Base-by-base conservation (phyloP, 64 coral and sea anemone genomes). In the Trachythela sp. region DNA sequence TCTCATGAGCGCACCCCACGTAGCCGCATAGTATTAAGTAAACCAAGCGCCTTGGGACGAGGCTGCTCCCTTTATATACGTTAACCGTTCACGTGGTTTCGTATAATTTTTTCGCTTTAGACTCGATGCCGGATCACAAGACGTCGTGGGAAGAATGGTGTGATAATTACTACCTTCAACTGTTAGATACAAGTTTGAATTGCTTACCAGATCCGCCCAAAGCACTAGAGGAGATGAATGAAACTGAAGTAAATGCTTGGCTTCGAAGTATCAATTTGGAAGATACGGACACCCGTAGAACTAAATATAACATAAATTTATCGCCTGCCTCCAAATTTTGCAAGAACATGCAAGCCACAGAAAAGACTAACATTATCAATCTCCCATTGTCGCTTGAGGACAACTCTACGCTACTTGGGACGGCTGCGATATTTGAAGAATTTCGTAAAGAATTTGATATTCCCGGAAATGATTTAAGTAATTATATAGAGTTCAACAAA, bases 101-200 rank as follows among this genome's bases (percentile, higher is more conserved):
- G 24, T 70, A 70, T 5, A 9, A 22, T 70, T 70, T 70, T 8
- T n/a, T 70, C 30, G 8, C 18, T 70, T 22, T 70, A 70, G 24
- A 70, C 24, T 22, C 64, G 5, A 70, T 70, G 64, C 8, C 8
- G 5, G 64, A 70, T 70, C 64, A 70, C 30, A 70, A 70, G 30
- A 8, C 18, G 64, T 70, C 64, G 18, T 70, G 64, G 64, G 64
- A 70, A 70, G 64, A 8, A 32, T 70, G 64, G 64, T 70, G 64
- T 70, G 64, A 70, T 70, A 70, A 70, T n/a, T 70, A 70, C 24
- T 70, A 70, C 64, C 64, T 70, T 32, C 64, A 70, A 9, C 64
- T 70, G 8, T 70, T 70, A 70, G 64, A 70, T 22, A 70, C 8
- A 22, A 70, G 8, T 70, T 70, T 70, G 24, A 70, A 70, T 70